Evolutionary conservation across 35 echinoderm and acorn worm genomes (phyloP).

Genomic region (Ophiothrix spiculata): DNA sequence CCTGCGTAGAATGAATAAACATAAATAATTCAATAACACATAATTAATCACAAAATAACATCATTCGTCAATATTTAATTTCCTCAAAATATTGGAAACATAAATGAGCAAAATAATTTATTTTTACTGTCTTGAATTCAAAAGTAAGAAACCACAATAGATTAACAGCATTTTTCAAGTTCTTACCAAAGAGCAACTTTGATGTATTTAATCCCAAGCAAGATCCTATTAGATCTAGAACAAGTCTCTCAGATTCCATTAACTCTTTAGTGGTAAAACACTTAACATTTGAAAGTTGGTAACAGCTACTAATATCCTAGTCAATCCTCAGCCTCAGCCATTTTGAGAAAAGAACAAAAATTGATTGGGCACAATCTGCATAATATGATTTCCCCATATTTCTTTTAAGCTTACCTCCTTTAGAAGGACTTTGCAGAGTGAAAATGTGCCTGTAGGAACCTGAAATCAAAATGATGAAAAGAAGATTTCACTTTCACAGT

Average conservation of each 20-base stretch:
- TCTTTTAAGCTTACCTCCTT: conserved; percentile 56
- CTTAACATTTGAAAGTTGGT: background rate
- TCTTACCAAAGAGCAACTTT: no score
- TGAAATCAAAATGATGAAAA: background rate
- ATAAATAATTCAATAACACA: background rate
- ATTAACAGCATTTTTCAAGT: no score
- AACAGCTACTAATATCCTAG: background rate
- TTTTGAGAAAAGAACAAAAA: background rate
- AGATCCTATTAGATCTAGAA: no score
- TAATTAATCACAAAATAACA: background rate
- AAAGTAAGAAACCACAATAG: no score
- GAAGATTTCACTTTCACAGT: background rate
- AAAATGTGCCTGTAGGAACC: conserved; percentile 55
- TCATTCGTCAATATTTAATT: background rate
- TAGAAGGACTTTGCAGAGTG: conserved; percentile 65
- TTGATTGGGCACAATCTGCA: no score
- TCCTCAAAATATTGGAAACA: background rate
- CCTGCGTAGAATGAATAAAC: conserved; percentile 18
- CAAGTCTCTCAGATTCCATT: no score
- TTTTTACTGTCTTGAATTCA: no score
- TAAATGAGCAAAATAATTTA: no score
- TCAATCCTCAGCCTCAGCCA: background rate
- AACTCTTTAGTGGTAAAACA: no score
- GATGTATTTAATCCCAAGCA: no score
- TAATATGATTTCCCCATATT: no score